A percentile compares a stretch with the other conserved stretches of the same genome.
Conservation (phyloP, 2,888 invertebrate species). For the Branchellion lobata region DNA sequence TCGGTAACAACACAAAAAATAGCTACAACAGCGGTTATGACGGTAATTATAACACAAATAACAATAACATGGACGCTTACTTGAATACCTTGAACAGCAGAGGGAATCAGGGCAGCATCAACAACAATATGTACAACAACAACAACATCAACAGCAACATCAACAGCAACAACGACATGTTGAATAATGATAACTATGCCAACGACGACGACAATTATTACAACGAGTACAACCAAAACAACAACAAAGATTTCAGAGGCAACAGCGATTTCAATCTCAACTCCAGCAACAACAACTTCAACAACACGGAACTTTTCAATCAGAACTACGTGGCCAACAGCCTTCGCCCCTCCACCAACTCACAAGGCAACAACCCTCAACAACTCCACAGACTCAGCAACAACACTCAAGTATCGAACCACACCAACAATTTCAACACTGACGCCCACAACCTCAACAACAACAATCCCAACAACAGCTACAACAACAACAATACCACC, state of each 20-base stretch:
- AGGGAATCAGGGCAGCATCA: too few relatives aligned
- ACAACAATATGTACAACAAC: too few relatives aligned
- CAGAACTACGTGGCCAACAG: background rate
- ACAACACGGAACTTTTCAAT: background rate
- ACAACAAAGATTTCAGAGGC: too few relatives aligned
- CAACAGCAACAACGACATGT: too few relatives aligned
- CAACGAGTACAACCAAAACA: too few relatives aligned
- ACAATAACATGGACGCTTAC: too few relatives aligned
- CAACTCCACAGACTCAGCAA: background rate
- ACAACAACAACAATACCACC: background rate
- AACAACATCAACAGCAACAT: too few relatives aligned
- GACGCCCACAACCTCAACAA: background rate
- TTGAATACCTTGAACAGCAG: too few relatives aligned
- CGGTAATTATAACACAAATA: background rate
- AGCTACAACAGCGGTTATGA: too few relatives aligned
- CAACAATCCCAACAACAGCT: background rate
- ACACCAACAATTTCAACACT: background rate
- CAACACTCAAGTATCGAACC: background rate
- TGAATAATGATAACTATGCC: too few relatives aligned
- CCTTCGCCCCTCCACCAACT: background rate
- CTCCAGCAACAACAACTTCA: background rate
- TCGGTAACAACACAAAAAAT: background rate
- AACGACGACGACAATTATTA: too few relatives aligned
- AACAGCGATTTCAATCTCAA: too few relatives aligned
- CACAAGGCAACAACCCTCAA: background rate